These are phyloP conservation scores for Drosophila putrida DNA, from an alignment of 2,888 invertebrate genomes.

Conservation along the genomic window DNA sequence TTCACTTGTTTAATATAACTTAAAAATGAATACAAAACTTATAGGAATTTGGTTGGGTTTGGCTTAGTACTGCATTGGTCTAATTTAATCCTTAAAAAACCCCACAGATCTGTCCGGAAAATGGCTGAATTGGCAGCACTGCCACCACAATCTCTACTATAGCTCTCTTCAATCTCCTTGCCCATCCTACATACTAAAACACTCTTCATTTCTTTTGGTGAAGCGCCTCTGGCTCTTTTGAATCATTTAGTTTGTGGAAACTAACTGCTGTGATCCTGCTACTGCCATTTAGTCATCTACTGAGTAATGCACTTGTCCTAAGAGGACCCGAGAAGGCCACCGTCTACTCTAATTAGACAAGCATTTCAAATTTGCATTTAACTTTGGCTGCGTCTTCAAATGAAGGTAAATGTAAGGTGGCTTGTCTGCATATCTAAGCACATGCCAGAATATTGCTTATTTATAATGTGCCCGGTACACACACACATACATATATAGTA, in stretches of 20 bases:
- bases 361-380: conserved; percentile 54
- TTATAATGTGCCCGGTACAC: conserved; percentile 64
- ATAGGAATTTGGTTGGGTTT: too few relatives aligned
- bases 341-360: conserved; percentile 57
- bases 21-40: too few relatives aligned
- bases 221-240: background rate
- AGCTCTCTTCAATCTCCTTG: background rate
- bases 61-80: too few relatives aligned
- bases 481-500: too few relatives aligned
- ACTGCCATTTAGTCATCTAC: background rate
- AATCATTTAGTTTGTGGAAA: conserved; percentile 13
- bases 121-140: too few relatives aligned
- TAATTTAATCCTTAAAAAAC: too few relatives aligned
- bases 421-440: conserved; percentile 43
- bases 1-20: too few relatives aligned
- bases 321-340: background rate
- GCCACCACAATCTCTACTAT: background rate
- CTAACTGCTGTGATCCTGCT: conserved; percentile 13
- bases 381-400: background rate
- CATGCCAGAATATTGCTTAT: conserved; percentile 58
- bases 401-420: conserved; percentile 7
- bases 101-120: too few relatives aligned
- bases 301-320: conserved; percentile 25
- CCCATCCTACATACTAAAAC: too few relatives aligned
- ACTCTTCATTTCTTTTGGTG: background rate